A percentile compares a stretch with the other conserved stretches of the same genome.
These are phyloP conservation scores for Hucho hucho DNA, from an alignment of 2,113 vertebrate species.

Conservation along the genomic window DNA sequence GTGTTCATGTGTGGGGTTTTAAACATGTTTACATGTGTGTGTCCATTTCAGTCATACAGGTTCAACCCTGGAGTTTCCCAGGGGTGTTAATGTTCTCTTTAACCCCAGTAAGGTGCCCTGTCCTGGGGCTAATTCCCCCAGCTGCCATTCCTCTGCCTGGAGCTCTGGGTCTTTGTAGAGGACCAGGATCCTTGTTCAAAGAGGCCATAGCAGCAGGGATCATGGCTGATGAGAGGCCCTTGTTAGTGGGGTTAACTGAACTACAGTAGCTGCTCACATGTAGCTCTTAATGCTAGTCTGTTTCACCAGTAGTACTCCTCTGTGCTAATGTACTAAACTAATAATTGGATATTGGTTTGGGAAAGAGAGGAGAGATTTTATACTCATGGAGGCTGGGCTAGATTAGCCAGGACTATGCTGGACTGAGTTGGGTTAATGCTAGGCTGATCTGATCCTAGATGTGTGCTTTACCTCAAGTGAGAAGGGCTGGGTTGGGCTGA, in stretches of 20 bases:
- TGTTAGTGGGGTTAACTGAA: not conserved
- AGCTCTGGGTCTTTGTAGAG: not conserved
- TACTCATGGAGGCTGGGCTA: not conserved
- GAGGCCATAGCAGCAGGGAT: not conserved
- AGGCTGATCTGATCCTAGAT: too few relatives aligned
- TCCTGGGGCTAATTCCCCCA: not conserved
- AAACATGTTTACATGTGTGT: not conserved
- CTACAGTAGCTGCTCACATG: too few relatives aligned
- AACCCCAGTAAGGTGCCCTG: not conserved
- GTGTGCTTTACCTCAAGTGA: too few relatives aligned
- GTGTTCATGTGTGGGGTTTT: not conserved
- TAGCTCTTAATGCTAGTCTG: too few relatives aligned
- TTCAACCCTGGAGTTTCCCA: not conserved
- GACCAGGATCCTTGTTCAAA: too few relatives aligned
- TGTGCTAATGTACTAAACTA: not conserved
- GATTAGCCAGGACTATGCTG: not conserved
- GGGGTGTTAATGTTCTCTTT: not conserved
- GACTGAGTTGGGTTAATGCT: not conserved
- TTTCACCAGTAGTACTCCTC: not conserved
- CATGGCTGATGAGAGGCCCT: not conserved
- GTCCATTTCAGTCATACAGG: not conserved
- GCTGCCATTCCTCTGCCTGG: not conserved
- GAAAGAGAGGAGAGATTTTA: too few relatives aligned
- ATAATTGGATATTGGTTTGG: not conserved
- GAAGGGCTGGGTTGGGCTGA: slow-evolving; percentile 35